phyloP scores from a whole-genome alignment of 2,797 vertebrate species.

The Gephyroberyx darwinii region DNA sequence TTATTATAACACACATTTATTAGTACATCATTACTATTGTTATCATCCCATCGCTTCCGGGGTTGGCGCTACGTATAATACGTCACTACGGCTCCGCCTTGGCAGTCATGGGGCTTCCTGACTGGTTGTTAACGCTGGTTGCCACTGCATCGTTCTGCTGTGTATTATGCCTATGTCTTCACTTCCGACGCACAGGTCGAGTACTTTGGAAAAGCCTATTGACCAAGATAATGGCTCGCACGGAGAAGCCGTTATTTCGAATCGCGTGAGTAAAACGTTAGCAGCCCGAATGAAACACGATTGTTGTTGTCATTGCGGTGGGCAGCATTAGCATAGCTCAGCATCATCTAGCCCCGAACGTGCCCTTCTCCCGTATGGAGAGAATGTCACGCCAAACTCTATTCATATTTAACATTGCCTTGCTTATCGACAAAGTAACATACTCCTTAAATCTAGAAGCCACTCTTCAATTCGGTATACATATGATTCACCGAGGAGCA shows the following conservation, averaged over 20 bases:
- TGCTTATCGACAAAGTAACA: too few relatives aligned
- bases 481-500: too few relatives aligned
- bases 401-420: background rate
- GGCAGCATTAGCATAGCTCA: slow-evolving; percentile 24
- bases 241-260: slow-evolving; percentile 90
- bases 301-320: background rate
- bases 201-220: slow-evolving; percentile 55
- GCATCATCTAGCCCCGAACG: slow-evolving; percentile 4
- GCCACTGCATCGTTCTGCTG: slow-evolving; percentile 65
- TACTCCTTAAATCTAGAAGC: too few relatives aligned
- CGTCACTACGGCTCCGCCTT: slow-evolving; percentile 39
- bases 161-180: slow-evolving; percentile 69
- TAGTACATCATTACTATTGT: too few relatives aligned
- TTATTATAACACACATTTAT: too few relatives aligned
- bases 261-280: slow-evolving; percentile 86
- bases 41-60: too few relatives aligned
- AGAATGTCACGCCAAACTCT: background rate
- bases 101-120: slow-evolving; percentile 74
- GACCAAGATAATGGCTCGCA: slow-evolving; percentile 86
- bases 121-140: slow-evolving; percentile 62
- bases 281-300: fast-evolving
- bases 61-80: background rate
- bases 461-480: too few relatives aligned
- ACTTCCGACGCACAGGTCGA: slow-evolving; percentile 54
- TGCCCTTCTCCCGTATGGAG: background rate